A percentile compares a stretch with the other conserved stretches of the same genome.
Conservation (phyloP, 92 coral and sea anemone genomes). For the Anthopleura xanthogrammica region DNA sequence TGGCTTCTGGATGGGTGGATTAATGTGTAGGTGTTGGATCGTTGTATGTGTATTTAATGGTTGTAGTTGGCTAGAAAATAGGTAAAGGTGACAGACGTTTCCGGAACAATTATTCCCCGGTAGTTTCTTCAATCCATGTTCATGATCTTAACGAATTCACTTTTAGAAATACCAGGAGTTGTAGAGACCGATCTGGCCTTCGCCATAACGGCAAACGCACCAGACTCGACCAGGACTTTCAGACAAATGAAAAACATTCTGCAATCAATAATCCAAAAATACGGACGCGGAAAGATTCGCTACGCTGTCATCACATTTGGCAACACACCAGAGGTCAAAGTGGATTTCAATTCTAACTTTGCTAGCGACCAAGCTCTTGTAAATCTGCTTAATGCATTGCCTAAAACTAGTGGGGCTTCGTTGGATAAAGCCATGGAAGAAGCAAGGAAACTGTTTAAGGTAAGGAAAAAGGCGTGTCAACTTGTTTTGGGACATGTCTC, state of each 20-base stretch:
- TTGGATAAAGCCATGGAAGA: slow-evolving; percentile 72
- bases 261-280: slow-evolving; percentile 59
- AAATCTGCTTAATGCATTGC: slow-evolving; percentile 27
- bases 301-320: slow-evolving; percentile 69
- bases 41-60: no score
- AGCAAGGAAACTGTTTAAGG: slow-evolving; percentile 65
- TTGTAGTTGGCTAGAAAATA: no score
- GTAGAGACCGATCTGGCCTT: slow-evolving; percentile 73
- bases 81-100: neutral
- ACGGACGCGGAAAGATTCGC: slow-evolving; percentile 60
- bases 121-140: no score
- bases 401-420: slow-evolving; percentile 35
- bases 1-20: no score
- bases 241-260: slow-evolving; percentile 68
- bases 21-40: no score
- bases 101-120: neutral
- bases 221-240: slow-evolving; percentile 47
- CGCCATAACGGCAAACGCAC: slow-evolving; percentile 72
- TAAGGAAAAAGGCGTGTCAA: neutral
- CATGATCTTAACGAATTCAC: neutral
- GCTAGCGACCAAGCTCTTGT: slow-evolving; percentile 47
- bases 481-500: no score
- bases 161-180: slow-evolving; percentile 43
- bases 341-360: slow-evolving; percentile 29
- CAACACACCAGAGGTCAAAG: slow-evolving; percentile 35